These are phyloP conservation scores for Podarcis siculus DNA, from an alignment of 2,797 vertebrate species.

Conservation along the genomic window DNA sequence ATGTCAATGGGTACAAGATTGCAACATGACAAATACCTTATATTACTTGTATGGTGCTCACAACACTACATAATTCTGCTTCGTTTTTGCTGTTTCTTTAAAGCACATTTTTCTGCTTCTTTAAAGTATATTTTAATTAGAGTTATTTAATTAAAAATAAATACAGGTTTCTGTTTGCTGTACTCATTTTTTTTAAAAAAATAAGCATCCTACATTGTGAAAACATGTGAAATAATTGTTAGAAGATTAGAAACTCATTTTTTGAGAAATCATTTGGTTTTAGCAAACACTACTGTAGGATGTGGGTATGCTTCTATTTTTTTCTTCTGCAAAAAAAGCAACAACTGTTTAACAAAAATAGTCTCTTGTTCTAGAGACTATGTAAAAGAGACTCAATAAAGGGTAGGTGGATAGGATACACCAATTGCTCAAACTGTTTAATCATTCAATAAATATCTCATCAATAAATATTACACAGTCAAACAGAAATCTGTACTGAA, in stretches of 20 bases:
- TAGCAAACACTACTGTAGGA: no score
- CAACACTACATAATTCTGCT: not conserved
- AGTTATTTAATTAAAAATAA: not conserved
- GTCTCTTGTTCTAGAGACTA: not conserved
- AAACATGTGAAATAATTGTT: not conserved
- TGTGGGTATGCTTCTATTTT: not conserved
- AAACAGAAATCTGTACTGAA: conserved; percentile 34
- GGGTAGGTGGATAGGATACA: not conserved
- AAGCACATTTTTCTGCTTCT: not conserved
- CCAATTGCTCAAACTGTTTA: not conserved
- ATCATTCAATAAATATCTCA: not conserved
- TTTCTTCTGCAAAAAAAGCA: not conserved
- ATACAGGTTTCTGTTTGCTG: not conserved
- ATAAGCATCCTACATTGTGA: not conserved
- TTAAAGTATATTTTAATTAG: not conserved
- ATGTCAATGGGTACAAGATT: not conserved
- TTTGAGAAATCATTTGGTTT: no score
- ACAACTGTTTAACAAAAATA: not conserved
- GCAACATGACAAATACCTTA: not conserved
- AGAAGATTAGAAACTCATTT: no score
- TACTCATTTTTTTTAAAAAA: not conserved
- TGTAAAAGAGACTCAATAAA: not conserved
- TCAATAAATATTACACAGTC: not conserved
- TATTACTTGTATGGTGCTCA: not conserved
- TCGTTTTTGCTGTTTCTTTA: not conserved